Base-by-base conservation (phyloP, 1,140 invertebrate species). In the Cydia splendana region DNA sequence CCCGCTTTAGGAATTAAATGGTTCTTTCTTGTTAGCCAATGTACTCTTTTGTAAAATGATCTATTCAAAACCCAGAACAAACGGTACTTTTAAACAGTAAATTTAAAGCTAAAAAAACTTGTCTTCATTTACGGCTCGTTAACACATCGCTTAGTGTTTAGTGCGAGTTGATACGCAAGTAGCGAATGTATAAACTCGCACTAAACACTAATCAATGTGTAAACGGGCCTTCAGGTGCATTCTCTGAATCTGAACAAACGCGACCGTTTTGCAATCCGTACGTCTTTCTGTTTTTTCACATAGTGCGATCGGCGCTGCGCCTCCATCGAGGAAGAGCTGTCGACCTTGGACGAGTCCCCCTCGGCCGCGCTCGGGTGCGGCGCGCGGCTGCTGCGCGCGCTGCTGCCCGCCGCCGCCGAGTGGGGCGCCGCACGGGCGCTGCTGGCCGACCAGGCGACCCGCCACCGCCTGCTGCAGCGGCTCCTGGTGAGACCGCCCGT, bases 351-450 rank as follows among this genome's bases (percentile, higher is more conserved):
- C 65, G 12, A 9, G 34, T 53, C 10, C 20, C 77, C 7, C 15
- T 62, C 10, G 4, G 69, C 65, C 57, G 45, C 13, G 76, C 73
- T 38, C 57, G 73, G 12, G 65, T 73, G 7, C 38, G 79, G 73
- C 15, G 65, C 34, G 75, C 71, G 9, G 73, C 45, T 74, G 73
- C 38, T 30, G 53, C 62, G 7, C 13, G 80, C 79, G 80, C 80
- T 86, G 80, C 78, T 81, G 80, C 83, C 84, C 51, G 78, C 65
- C 51, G 74, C 20, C 18, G 84, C 74, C 28, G 84, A 85, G 82
- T 87, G 85, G 84, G 82, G 79, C 73, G 79, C 79, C 13, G 85
- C 81, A 76, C 81, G 85, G 24, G 81, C 76, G 48, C 57, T 57
- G 73, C 81, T 82, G 69, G 42, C 42, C 45, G 15, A 73, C 75